phyloP scores from a whole-genome alignment of 2,888 invertebrate species.

The Horisme vitalbata region DNA sequence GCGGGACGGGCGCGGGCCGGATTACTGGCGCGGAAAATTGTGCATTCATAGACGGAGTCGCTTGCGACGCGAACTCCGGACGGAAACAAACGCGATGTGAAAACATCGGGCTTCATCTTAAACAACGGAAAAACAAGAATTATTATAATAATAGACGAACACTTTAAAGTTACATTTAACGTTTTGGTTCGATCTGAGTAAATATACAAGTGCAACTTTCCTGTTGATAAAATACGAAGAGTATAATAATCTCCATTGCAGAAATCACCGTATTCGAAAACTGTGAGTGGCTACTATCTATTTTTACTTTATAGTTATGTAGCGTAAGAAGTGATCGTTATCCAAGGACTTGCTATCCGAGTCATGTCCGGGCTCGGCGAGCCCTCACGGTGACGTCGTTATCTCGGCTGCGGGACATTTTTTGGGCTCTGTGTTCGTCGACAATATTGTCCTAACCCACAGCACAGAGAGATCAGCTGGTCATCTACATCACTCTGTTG shows the following conservation, averaged over 20 bases:
- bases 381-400: constrained; percentile 66
- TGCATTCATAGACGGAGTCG: constrained; percentile 38
- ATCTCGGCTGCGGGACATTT: constrained; percentile 36
- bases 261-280: not conserved
- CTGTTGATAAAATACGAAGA: no score
- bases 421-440: not conserved
- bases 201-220: no score
- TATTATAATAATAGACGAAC: no score
- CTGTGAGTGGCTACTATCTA: not conserved
- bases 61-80: not conserved
- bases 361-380: constrained; percentile 66
- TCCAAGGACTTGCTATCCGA: constrained; percentile 57
- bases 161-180: no score
- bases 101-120: no score
- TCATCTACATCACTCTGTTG: not conserved
- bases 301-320: no score
- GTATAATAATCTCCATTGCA: no score
- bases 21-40: constrained; percentile 59
- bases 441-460: not conserved
- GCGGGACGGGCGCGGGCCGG: constrained; percentile 33
- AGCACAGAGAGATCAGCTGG: constrained; percentile 17
- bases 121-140: no score
- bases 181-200: no score
- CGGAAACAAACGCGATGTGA: not conserved
- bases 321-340: no score